Conservation (phyloP, 2,888 invertebrate species). For the Drosophila colorata region DNA sequence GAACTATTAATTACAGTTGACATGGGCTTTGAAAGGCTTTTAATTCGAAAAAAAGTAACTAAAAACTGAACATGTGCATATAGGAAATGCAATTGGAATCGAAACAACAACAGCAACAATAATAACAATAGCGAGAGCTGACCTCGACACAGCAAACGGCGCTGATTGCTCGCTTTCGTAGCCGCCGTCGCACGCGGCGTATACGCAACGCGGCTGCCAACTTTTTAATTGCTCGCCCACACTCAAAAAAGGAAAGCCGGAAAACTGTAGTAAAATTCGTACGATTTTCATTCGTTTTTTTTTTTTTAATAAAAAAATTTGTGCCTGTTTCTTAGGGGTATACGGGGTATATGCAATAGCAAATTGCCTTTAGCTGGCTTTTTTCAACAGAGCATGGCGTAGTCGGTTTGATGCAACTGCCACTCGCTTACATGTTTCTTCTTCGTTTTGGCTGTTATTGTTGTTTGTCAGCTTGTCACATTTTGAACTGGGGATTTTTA, state of each 20-base stretch:
- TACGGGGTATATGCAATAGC: no score
- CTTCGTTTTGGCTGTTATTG: constrained; percentile 12
- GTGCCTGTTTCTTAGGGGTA: not conserved
- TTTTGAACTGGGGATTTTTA: constrained; percentile 59
- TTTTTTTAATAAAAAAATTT: constrained; percentile 3
- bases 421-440: not conserved
- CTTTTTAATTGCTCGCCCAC: constrained; percentile 70
- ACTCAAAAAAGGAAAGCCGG: constrained; percentile 9
- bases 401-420: not conserved
- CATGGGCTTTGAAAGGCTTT: constrained; percentile 11
- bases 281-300: constrained; percentile 4
- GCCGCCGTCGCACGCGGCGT: constrained; percentile 55
- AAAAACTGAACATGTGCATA: constrained; percentile 18
- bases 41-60: constrained; percentile 1
- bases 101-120: constrained; percentile 11
- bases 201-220: constrained; percentile 65
- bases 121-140: constrained; percentile 20
- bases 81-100: constrained; percentile 53
- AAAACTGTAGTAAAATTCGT: constrained; percentile 26
- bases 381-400: not conserved
- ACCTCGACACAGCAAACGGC: constrained; percentile 47
- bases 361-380: not conserved
- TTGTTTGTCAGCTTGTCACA: constrained; percentile 23
- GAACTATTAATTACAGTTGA: constrained; percentile 52
- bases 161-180: constrained; percentile 53